phyloP scores from a whole-genome alignment of 2,113 vertebrate genomes.

The Brachypodius melanocephalos region DNA sequence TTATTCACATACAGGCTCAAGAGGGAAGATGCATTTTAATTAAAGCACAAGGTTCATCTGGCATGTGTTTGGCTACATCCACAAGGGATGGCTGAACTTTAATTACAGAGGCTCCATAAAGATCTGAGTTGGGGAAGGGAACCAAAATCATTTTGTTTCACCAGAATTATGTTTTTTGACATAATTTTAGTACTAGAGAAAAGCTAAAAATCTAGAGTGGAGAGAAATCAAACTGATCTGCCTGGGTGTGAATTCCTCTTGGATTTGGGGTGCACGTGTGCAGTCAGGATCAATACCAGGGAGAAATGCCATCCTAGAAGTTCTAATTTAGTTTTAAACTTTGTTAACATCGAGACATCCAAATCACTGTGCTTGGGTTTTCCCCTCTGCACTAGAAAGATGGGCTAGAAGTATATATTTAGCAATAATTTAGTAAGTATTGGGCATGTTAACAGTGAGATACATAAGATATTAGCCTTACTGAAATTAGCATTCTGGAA shows the following conservation, averaged over 20 bases:
- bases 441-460: background rate
- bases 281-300: background rate
- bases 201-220: background rate
- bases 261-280: background rate
- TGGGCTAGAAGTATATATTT: background rate
- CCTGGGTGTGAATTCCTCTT: background rate
- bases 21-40: slow-evolving; percentile 1
- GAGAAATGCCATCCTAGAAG: background rate
- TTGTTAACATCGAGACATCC: background rate
- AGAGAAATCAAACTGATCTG: background rate
- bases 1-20: background rate
- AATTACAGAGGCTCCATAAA: background rate
- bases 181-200: background rate
- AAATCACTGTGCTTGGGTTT: background rate
- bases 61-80: background rate
- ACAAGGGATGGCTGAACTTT: background rate
- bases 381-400: background rate
- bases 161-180: background rate
- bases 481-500: background rate
- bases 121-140: background rate
- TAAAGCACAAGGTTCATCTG: background rate
- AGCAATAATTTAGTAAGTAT: background rate
- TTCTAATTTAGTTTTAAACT: background rate
- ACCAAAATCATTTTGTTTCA: background rate
- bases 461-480: background rate